Conservation (phyloP, 2,888 invertebrate genomes). For the Ophion slaviceki region DNA sequence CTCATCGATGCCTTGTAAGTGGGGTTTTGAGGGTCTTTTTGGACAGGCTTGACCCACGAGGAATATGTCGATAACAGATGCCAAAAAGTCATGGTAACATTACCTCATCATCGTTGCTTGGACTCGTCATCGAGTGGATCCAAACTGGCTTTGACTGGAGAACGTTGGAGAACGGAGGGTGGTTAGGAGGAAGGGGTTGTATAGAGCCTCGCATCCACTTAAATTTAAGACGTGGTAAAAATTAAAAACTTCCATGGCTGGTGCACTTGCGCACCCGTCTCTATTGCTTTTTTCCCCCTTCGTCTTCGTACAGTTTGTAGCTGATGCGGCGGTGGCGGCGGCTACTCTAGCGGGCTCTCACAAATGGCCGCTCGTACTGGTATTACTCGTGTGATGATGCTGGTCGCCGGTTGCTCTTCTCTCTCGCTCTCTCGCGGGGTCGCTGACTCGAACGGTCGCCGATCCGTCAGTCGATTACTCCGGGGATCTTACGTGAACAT, state of each 20-base stretch:
- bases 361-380: conserved; percentile 50
- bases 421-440: conserved; percentile 73
- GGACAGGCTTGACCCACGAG: background rate
- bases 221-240: background rate
- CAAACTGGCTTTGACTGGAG: background rate
- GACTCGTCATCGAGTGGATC: background rate
- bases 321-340: conserved; percentile 21
- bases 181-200: background rate
- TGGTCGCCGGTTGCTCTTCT: conserved; percentile 59
- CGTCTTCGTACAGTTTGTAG: conserved; percentile 17
- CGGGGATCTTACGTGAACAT: conserved; percentile 84
- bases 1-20: background rate
- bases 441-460: conserved; percentile 84
- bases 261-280: background rate
- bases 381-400: conserved; percentile 56
- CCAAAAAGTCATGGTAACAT: background rate
- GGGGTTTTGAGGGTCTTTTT: background rate
- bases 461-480: conserved; percentile 84
- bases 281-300: background rate
- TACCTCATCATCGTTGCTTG: background rate
- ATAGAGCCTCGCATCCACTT: background rate
- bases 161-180: background rate
- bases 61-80: background rate
- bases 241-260: conserved; percentile 17
- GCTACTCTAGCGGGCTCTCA: conserved; percentile 10